Conservation (phyloP, 2,113 vertebrate genomes). For the Triplophysa dalaica region DNA sequence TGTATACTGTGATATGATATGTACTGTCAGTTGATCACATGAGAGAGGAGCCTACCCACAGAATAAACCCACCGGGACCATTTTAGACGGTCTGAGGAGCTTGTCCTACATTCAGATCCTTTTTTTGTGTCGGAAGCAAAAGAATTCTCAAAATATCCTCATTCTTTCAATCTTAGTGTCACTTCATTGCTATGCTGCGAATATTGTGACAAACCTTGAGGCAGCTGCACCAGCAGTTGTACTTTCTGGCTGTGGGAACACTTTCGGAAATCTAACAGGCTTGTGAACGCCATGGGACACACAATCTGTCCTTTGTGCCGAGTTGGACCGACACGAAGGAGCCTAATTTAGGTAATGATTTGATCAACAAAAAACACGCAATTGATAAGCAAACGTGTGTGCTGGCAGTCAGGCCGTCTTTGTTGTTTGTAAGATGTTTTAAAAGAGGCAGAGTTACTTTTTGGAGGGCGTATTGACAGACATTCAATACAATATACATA, state of each 20-base stretch:
- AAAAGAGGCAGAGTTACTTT: too few species aligned
- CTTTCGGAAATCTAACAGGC: conserved; percentile 4
- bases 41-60: neutral
- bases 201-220: conserved; percentile 16
- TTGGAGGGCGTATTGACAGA: too few species aligned
- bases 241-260: conserved; percentile 45
- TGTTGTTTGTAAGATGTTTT: neutral
- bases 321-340: conserved; percentile 27
- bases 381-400: conserved; percentile 37
- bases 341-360: conserved; percentile 52
- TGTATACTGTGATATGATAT: neutral
- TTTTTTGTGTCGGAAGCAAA: neutral
- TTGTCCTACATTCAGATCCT: neutral
- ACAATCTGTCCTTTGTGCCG: conserved; percentile 46
- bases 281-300: conserved; percentile 30
- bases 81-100: neutral
- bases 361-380: conserved; percentile 42
- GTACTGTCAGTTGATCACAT: neutral
- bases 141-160: neutral
- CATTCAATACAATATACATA: too few species aligned
- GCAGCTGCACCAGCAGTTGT: neutral
- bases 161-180: conserved; percentile 21
- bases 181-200: conserved; percentile 20
- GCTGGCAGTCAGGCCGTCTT: neutral
- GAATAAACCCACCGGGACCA: neutral